A percentile compares a stretch with the other conserved stretches of the same genome.
Evolutionary conservation across 1,140 invertebrate genomes (phyloP).

Genomic region (Drosophila sp.): DNA sequence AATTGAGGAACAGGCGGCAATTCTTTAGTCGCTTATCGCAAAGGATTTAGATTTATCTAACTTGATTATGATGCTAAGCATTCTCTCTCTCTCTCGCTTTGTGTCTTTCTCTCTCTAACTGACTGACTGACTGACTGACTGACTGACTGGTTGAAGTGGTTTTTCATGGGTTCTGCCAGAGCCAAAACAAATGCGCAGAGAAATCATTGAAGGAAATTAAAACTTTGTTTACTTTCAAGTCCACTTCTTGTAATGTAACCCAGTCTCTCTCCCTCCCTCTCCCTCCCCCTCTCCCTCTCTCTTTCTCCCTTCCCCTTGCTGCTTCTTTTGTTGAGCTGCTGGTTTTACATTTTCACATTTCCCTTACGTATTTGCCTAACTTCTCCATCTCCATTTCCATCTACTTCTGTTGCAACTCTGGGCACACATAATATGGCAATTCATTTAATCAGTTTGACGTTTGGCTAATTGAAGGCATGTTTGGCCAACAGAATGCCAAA

Average conservation of each 20-base stretch:
- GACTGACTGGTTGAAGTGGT: neutral
- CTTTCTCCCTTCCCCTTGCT: too few relatives aligned
- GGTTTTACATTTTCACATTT: conserved; percentile 22
- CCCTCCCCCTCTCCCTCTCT: too few relatives aligned
- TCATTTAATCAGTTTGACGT: conserved; percentile 60
- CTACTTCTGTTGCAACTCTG: conserved; percentile 15
- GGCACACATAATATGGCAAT: conserved; percentile 60
- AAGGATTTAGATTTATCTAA: conserved; percentile 82
- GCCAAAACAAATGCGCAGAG: conserved; percentile 74
- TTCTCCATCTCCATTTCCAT: conserved; percentile 7
- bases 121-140: conserved; percentile 1
- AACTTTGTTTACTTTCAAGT: conserved; percentile 80
- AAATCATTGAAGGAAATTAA: conserved; percentile 82
- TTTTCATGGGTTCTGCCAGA: neutral
- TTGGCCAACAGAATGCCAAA: conserved; percentile 10
- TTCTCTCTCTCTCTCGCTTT: conserved; percentile 25
- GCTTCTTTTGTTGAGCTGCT: conserved; percentile 21
- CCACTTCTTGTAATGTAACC: conserved; percentile 45
- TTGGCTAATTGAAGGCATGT: conserved; percentile 63
- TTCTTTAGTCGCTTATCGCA: conserved; percentile 79
- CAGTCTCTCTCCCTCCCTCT: too few relatives aligned
- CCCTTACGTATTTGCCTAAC: conserved; percentile 8
- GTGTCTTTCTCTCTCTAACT: too few relatives aligned
- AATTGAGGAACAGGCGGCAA: conserved; percentile 43
- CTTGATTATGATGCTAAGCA: conserved; percentile 76